Percentiles rank a stretch among this genome's conserved stretches.
phyloP scores from a whole-genome alignment of 2,797 vertebrate genomes.

The Crossoptilon crossoptilon region DNA sequence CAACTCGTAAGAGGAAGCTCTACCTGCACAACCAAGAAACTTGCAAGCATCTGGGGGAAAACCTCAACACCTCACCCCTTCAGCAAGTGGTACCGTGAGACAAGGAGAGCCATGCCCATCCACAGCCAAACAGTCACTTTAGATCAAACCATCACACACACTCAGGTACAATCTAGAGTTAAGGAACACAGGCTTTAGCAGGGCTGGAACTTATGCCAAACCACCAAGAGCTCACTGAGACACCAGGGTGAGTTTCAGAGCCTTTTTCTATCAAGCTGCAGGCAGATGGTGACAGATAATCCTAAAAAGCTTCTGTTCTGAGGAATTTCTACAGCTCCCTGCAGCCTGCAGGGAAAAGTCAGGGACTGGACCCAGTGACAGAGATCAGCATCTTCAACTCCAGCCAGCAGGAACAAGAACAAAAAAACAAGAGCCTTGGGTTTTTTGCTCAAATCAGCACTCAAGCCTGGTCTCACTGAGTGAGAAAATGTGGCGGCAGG shows the following conservation, averaged over 20 bases:
- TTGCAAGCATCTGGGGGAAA: neutral
- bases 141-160: neutral
- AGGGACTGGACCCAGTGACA: neutral
- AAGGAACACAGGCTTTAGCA: conserved; percentile 13
- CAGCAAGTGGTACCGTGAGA: neutral
- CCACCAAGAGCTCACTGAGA: neutral
- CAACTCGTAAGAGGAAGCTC: neutral
- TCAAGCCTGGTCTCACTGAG: neutral
- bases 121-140: accelerated
- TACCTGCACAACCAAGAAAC: neutral
- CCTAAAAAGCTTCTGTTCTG: neutral
- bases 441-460: neutral
- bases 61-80: neutral
- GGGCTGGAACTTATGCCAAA: neutral
- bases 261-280: neutral
- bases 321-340: neutral
- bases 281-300: neutral
- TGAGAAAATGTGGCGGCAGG: neutral
- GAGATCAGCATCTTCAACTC: neutral
- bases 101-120: neutral
- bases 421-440: neutral
- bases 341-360: neutral
- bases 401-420: neutral
- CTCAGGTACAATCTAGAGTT: neutral
- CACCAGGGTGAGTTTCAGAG: neutral